A percentile compares a stretch with the other conserved stretches of the same genome.
phyloP scores from a whole-genome alignment of 1,140 invertebrate species.

The Aphelenchoides fujianensis region DNA sequence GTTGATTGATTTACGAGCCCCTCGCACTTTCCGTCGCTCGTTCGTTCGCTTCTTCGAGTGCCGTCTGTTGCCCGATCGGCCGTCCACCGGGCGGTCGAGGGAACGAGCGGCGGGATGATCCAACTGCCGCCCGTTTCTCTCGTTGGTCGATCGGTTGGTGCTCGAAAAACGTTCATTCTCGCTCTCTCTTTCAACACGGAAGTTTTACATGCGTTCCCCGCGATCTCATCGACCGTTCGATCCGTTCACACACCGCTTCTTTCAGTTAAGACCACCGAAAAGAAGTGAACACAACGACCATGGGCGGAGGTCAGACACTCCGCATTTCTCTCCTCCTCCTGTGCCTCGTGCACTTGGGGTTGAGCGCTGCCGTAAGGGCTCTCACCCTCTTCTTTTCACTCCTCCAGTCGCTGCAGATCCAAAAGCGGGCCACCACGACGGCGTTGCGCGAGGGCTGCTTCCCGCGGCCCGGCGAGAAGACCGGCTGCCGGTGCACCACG shows the following conservation, averaged over 20 bases:
- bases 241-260: neutral
- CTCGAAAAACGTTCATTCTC: neutral
- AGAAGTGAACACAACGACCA: neutral
- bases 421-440: conserved; percentile 19
- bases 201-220: too few relatives aligned
- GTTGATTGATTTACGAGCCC: too few relatives aligned
- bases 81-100: too few relatives aligned
- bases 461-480: conserved; percentile 29
- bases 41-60: too few relatives aligned
- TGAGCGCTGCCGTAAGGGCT: neutral
- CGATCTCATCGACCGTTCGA: neutral
- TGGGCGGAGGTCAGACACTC: neutral
- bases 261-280: conserved; percentile 1
- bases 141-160: neutral
- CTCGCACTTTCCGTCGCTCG: too few relatives aligned
- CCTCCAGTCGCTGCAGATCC: neutral
- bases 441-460: conserved; percentile 39
- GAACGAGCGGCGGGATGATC: too few relatives aligned
- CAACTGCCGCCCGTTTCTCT: too few relatives aligned
- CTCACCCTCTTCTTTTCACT: neutral
- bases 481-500: conserved; percentile 23
- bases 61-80: too few relatives aligned
- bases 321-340: neutral
- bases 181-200: too few relatives aligned
- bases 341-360: neutral